Percentiles rank a stretch among this genome's conserved stretches.
Evolutionary conservation across 2,888 invertebrate genomes (phyloP).

Genomic region (Taenaris catops): DNA sequence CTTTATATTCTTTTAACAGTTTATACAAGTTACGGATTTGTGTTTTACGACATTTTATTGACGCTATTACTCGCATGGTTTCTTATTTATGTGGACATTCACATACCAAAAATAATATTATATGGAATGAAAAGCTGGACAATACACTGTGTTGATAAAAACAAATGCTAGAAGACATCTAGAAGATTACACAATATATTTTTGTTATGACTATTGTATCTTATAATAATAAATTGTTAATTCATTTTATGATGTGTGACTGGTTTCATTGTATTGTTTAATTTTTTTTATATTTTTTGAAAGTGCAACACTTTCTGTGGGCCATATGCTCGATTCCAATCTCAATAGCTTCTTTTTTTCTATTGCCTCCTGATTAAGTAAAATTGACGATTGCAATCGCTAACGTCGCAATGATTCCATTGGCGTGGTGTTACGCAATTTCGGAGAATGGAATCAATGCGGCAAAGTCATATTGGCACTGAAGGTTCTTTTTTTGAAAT

Average conservation of each 20-base stretch:
- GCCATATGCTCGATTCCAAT: conserved; percentile 28
- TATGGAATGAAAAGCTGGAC: conserved; percentile 39
- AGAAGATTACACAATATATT: conserved; percentile 62
- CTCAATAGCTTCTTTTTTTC: conserved; percentile 33
- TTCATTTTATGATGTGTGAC: conserved; percentile 59
- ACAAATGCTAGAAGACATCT: conserved; percentile 33
- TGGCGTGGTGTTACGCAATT: no score
- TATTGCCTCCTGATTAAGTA: conserved; percentile 1
- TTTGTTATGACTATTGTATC: conserved; percentile 60
- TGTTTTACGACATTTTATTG: conserved; percentile 10
- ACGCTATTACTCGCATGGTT: conserved; percentile 49
- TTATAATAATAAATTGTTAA: conserved; percentile 63
- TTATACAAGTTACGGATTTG: no score
- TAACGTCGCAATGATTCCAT: neutral
- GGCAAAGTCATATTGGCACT: neutral
- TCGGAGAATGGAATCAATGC: no score
- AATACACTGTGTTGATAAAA: conserved; percentile 41
- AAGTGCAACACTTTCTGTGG: conserved; percentile 24
- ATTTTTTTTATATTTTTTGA: conserved; percentile 29
- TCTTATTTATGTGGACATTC: conserved; percentile 56
- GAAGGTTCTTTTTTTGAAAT: conserved; percentile 1
- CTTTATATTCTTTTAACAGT: no score
- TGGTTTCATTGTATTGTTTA: conserved; percentile 60
- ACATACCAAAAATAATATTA: conserved; percentile 63
- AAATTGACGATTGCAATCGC: conserved; percentile 1